Conservation (phyloP, 2,888 invertebrate genomes). For the Cataglyphis altisquamis region DNA sequence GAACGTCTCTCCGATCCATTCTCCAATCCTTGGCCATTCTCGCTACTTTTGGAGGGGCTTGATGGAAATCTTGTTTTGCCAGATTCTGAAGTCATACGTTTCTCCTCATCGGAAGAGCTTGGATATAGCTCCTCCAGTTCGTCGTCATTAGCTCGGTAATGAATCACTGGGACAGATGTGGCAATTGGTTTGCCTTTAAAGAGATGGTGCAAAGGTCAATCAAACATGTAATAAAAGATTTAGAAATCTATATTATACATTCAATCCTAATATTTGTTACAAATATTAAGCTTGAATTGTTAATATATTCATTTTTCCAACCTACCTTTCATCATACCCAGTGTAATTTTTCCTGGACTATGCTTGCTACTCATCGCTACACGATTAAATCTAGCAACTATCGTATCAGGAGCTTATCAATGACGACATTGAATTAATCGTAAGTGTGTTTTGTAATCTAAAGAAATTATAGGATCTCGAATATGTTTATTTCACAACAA, state of each 20-base stretch:
- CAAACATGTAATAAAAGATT: not conserved
- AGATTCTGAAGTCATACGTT: slow-evolving; percentile 87
- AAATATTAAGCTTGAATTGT: not conserved
- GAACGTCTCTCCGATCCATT: slow-evolving; percentile 88
- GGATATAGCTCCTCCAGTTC: slow-evolving; percentile 91
- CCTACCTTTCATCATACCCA: slow-evolving; percentile 43
- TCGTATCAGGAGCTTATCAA: slow-evolving; percentile 24
- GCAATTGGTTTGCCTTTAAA: slow-evolving; percentile 85
- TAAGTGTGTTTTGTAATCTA: slow-evolving; percentile 1
- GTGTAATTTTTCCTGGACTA: slow-evolving; percentile 73
- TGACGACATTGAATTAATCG: slow-evolving; percentile 23
- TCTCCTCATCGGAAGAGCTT: slow-evolving; percentile 88
- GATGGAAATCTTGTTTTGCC: slow-evolving; percentile 82
- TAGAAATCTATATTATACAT: not conserved
- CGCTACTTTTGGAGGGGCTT: slow-evolving; percentile 84
- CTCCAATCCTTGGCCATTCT: slow-evolving; percentile 79
- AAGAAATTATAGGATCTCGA: too few species aligned
- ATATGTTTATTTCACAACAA: not conserved
- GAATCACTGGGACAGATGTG: slow-evolving; percentile 88
- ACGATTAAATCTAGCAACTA: not conserved
- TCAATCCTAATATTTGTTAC: not conserved
- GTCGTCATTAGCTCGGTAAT: slow-evolving; percentile 93
- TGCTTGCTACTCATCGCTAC: slow-evolving; percentile 80
- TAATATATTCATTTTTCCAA: not conserved
- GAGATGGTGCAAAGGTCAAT: not conserved